Evolutionary conservation across 2,113 vertebrate genomes (phyloP).

Genomic region (Platysternon megacephalum): DNA sequence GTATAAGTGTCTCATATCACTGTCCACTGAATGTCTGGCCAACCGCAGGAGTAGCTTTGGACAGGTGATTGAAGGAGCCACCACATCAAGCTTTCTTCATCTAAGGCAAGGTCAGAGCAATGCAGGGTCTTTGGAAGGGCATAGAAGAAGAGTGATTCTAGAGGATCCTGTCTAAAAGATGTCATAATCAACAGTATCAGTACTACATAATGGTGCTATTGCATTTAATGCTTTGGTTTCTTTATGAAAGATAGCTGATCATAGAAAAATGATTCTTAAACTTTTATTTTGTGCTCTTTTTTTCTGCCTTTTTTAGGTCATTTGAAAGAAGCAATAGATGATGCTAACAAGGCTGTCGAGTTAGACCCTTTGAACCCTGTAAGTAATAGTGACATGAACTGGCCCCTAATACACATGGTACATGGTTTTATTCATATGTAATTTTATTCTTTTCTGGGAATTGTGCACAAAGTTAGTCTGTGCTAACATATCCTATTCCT

Average conservation of each 20-base stretch:
- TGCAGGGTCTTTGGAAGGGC: neutral
- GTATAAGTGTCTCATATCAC: neutral
- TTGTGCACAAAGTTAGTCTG: neutral
- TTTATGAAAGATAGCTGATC: neutral
- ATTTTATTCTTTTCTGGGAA: neutral
- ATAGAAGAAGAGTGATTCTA: neutral
- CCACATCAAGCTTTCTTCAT: neutral
- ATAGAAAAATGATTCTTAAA: neutral
- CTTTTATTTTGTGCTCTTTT: neutral
- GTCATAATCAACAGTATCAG: neutral
- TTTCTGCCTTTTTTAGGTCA: neutral
- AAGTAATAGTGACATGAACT: neutral
- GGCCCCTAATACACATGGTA: neutral
- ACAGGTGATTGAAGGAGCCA: neutral
- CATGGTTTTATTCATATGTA: neutral
- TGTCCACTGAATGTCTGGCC: neutral
- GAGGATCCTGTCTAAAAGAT: neutral
- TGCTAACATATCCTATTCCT: neutral
- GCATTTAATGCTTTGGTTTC: neutral
- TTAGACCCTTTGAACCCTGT: slow-evolving; percentile 32
- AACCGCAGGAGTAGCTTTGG: neutral
- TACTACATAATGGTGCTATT: neutral
- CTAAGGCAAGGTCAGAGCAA: neutral
- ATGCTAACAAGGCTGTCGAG: slow-evolving; percentile 29
- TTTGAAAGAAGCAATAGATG: slow-evolving; percentile 7